Conservation (phyloP, 2,888 invertebrate species). For the Ptychoptera contaminata region DNA sequence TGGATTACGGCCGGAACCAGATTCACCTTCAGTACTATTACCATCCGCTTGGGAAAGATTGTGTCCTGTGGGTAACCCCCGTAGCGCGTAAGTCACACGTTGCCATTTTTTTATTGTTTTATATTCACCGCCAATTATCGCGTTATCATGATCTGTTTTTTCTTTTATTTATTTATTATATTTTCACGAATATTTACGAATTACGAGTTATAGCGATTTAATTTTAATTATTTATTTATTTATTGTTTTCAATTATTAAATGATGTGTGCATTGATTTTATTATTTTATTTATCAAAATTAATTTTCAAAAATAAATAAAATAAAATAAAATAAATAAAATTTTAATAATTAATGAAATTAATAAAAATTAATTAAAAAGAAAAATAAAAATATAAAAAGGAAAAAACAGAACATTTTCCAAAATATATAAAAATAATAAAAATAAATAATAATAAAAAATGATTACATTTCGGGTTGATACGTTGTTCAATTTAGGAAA, state of each 20-base stretch:
- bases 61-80: slow-evolving; percentile 53
- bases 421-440: too few relatives aligned
- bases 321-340: too few relatives aligned
- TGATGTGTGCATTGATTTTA: slow-evolving; percentile 5
- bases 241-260: too few relatives aligned
- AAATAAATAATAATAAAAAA: too few relatives aligned
- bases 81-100: slow-evolving; percentile 33
- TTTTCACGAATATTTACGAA: background rate
- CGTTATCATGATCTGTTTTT: slow-evolving; percentile 7
- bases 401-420: too few relatives aligned
- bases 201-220: too few relatives aligned
- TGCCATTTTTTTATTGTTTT: slow-evolving; percentile 32
- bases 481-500: too few relatives aligned
- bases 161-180: slow-evolving; percentile 8
- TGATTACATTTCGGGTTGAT: too few relatives aligned
- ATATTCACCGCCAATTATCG: slow-evolving; percentile 21
- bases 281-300: slow-evolving; percentile 3
- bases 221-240: too few relatives aligned
- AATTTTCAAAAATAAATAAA: slow-evolving; percentile 8
- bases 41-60: slow-evolving; percentile 80
- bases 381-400: too few relatives aligned
- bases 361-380: too few relatives aligned
- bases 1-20: slow-evolving; percentile 38
- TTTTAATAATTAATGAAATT: too few relatives aligned
- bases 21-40: slow-evolving; percentile 60